These are phyloP conservation scores for Cryptocheilus praepositus DNA, from an alignment of 2,888 invertebrate genomes.

Conservation along the genomic window DNA sequence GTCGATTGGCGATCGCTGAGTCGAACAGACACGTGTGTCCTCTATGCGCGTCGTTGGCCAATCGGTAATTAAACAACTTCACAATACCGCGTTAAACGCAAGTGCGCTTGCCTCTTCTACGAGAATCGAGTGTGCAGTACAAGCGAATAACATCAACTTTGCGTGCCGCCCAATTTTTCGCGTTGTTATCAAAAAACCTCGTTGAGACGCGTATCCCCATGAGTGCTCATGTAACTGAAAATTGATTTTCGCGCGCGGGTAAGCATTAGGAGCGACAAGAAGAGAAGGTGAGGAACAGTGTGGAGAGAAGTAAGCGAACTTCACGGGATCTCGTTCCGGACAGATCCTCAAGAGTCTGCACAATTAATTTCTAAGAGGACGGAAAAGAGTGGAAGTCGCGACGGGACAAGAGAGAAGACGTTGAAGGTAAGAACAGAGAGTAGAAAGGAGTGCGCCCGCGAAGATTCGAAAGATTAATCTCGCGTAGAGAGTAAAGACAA, in stretches of 20 bases:
- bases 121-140: too few species aligned
- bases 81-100: too few species aligned
- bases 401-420: background rate
- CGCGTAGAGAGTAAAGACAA: constrained; percentile 9
- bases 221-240: constrained; percentile 6
- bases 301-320: constrained; percentile 13
- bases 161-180: too few species aligned
- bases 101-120: too few species aligned
- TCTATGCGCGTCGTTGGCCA: too few species aligned
- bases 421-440: background rate
- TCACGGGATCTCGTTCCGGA: constrained; percentile 18
- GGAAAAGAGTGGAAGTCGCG: constrained; percentile 15
- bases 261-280: constrained; percentile 9
- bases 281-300: constrained; percentile 12
- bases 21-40: too few species aligned
- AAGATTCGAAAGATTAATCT: constrained; percentile 7
- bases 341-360: constrained; percentile 36
- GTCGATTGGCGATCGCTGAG: too few species aligned
- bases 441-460: background rate
- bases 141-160: too few species aligned
- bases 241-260: constrained; percentile 4
- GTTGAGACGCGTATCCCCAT: constrained; percentile 1
- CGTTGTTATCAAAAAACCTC: background rate
- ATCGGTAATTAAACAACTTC: too few species aligned
- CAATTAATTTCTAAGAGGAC: constrained; percentile 35